These are phyloP conservation scores for Coptodon rendalli DNA, from an alignment of 2,113 vertebrate species.

Conservation along the genomic window DNA sequence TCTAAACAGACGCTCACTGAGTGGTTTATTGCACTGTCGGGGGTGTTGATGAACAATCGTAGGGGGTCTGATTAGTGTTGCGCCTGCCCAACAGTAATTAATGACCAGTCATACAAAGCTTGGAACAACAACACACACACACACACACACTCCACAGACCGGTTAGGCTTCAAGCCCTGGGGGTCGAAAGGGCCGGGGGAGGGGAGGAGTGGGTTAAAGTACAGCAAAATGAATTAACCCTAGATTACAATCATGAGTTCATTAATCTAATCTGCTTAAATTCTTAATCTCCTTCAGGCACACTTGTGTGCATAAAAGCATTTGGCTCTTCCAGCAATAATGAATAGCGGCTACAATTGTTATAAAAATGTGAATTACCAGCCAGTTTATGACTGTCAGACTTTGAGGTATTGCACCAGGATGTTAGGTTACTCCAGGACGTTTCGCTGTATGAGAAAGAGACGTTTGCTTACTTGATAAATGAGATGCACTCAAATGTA, in stretches of 20 bases:
- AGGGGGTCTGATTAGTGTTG: slow-evolving; percentile 54
- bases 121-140: slow-evolving; percentile 1
- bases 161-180: slow-evolving; percentile 22
- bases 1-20: slow-evolving; percentile 14
- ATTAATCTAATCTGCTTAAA: slow-evolving; percentile 63
- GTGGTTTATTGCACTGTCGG: background rate
- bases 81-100: slow-evolving; percentile 40
- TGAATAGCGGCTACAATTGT: background rate
- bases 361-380: background rate
- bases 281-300: slow-evolving; percentile 45
- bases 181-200: background rate
- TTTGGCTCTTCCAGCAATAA: slow-evolving; percentile 13
- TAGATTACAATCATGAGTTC: slow-evolving; percentile 64
- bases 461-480: background rate
- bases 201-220: slow-evolving; percentile 25
- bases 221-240: slow-evolving; percentile 57
- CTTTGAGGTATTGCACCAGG: background rate
- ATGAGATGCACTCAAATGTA: background rate
- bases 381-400: background rate
- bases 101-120: slow-evolving; percentile 33
- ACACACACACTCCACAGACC: background rate
- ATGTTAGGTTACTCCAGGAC: background rate
- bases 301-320: slow-evolving; percentile 53
- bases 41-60: slow-evolving; percentile 13
- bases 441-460: background rate